Evolutionary conservation across 2,888 invertebrate species (phyloP).

Genomic region (Cerastis rubricosa): DNA sequence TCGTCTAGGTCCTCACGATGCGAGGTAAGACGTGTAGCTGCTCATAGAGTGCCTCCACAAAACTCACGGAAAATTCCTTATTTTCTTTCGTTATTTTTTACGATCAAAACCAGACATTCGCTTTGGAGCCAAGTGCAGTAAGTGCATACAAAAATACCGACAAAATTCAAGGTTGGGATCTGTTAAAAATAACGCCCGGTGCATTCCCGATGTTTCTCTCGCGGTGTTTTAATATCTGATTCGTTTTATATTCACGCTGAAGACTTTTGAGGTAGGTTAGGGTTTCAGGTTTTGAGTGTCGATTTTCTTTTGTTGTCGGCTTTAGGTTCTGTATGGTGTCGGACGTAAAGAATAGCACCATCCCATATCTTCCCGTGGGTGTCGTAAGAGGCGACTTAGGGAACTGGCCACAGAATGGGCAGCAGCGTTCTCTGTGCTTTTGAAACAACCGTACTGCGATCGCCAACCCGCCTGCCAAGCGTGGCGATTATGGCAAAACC

Average conservation of each 20-base stretch:
- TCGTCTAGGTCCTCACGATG: background rate
- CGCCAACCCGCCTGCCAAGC: no score
- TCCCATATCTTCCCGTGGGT: no score
- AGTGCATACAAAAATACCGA: conserved; percentile 82
- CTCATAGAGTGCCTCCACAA: background rate
- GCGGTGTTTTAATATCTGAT: conserved; percentile 57
- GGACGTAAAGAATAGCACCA: no score
- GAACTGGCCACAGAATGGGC: no score
- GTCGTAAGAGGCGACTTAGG: no score
- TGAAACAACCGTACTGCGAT: no score
- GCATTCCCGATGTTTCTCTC: conserved; percentile 69
- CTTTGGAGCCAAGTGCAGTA: conserved; percentile 78
- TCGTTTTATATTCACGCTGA: conserved; percentile 48
- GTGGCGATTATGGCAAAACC: no score
- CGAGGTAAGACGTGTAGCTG: background rate
- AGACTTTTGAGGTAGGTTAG: conserved; percentile 51
- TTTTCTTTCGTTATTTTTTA: conserved; percentile 64
- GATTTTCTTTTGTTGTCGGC: conserved; percentile 13
- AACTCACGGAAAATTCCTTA: conserved; percentile 27
- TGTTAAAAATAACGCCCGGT: conserved; percentile 78
- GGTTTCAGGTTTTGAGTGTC: background rate
- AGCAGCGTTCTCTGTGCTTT: no score
- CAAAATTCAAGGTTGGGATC: conserved; percentile 81
- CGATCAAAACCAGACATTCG: conserved; percentile 59
- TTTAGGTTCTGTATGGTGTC: no score